A percentile compares a stretch with the other conserved stretches of the same genome.
These are phyloP conservation scores for Rhinichthys osculus DNA, from an alignment of 2,797 vertebrate species.

Conservation along the genomic window DNA sequence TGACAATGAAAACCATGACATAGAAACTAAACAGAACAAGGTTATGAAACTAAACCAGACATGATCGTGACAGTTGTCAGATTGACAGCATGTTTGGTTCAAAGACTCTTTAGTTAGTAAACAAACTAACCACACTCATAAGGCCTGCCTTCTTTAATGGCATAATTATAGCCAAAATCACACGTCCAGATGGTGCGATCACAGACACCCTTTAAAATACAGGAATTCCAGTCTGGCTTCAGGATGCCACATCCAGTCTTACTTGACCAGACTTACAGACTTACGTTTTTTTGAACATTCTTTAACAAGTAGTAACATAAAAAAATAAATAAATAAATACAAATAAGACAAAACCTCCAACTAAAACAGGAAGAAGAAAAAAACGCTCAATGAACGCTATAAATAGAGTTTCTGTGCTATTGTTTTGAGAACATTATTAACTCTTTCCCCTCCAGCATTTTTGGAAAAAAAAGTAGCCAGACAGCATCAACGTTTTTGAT, in stretches of 20 bases:
- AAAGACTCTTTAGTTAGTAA: neutral
- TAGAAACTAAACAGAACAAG: neutral
- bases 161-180: constrained; percentile 51
- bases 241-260: constrained; percentile 59
- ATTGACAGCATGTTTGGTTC: neutral
- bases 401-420: neutral
- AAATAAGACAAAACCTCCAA: neutral
- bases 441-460: too few relatives aligned
- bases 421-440: neutral
- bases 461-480: too few relatives aligned
- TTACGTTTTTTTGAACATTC: neutral
- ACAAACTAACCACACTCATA: constrained; percentile 1
- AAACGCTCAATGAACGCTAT: neutral
- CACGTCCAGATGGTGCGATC: constrained; percentile 44
- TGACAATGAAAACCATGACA: neutral
- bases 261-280: neutral
- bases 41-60: neutral
- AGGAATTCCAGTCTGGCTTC: neutral
- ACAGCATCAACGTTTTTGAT: too few relatives aligned
- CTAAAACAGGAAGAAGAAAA: neutral
- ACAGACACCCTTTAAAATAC: constrained; percentile 12
- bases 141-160: constrained; percentile 31
- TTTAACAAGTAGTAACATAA: neutral
- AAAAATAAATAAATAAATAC: too few relatives aligned
- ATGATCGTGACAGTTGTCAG: neutral